Conservation (phyloP, 2,797 vertebrate genomes). For the Hoplostethus atlanticus region DNA sequence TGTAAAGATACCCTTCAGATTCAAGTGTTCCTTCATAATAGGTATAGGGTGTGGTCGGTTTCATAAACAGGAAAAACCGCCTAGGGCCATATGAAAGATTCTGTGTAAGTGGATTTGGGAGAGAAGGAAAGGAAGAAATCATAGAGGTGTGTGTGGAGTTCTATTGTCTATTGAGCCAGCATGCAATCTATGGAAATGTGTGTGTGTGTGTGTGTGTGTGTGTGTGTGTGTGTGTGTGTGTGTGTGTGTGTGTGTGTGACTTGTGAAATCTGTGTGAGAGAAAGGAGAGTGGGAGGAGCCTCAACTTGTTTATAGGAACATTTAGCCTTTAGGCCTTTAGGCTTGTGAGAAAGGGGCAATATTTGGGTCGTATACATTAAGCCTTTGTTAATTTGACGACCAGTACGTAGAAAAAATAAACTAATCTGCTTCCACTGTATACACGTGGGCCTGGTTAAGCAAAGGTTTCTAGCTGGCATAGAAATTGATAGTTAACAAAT, state of each 20-base stretch:
- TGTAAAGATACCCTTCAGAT: slow-evolving; percentile 43
- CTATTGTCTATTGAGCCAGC: slow-evolving; percentile 67
- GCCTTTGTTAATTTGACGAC: no score
- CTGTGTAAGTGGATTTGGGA: slow-evolving; percentile 50
- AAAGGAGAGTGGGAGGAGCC: slow-evolving; percentile 5
- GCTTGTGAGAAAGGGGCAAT: no score
- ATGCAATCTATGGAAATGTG: slow-evolving; percentile 65
- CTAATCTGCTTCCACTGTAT: no score
- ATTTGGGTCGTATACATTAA: no score
- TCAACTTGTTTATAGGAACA: slow-evolving; percentile 12
- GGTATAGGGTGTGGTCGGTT: slow-evolving; percentile 62
- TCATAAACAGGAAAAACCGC: slow-evolving; percentile 74
- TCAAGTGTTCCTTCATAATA: slow-evolving; percentile 53
- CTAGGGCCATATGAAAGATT: slow-evolving; percentile 50
- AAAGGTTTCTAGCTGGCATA: no score
- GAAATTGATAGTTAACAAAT: no score
- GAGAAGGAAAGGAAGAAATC: slow-evolving; percentile 66
- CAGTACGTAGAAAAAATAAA: no score
- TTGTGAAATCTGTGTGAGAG: slow-evolving; percentile 19
- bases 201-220: neutral
- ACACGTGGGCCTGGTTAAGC: no score
- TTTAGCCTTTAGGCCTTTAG: neutral
- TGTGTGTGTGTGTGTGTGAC: neutral
- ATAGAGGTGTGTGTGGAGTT: slow-evolving; percentile 64
- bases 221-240: neutral